Evolutionary conservation across 2,113 vertebrate species (phyloP).

Genomic region (Phyllostomus hastatus): DNA sequence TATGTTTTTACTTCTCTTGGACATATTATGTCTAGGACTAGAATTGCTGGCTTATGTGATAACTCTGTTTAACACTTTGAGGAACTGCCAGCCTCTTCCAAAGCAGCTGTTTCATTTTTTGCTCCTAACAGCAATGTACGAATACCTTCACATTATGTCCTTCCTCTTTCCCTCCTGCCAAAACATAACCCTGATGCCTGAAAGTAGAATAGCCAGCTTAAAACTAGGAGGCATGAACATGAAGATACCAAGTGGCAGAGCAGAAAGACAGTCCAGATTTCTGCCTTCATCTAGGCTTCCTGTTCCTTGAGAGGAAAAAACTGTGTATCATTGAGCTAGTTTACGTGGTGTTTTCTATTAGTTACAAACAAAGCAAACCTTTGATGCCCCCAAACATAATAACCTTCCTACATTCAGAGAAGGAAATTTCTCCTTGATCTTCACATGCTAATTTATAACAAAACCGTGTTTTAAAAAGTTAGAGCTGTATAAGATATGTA

Average conservation of each 20-base stretch:
- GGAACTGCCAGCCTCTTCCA: background rate
- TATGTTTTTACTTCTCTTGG: background rate
- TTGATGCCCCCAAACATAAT: background rate
- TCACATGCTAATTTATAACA: background rate
- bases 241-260: background rate
- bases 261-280: background rate
- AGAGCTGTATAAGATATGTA: background rate
- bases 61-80: background rate
- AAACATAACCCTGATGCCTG: background rate
- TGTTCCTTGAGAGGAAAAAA: background rate
- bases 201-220: background rate
- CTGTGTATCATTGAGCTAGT: background rate
- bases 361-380: background rate
- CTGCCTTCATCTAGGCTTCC: background rate
- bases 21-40: background rate
- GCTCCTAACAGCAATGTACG: background rate
- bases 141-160: background rate
- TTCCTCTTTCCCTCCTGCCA: background rate
- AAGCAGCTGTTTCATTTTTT: background rate
- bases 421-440: background rate
- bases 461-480: background rate
- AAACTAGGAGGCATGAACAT: background rate
- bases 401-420: background rate
- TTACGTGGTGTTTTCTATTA: background rate
- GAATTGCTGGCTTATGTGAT: background rate